These are phyloP conservation scores for Grammomys dolichurus DNA, from an alignment of 2,113 vertebrate genomes.

Conservation along the genomic window DNA sequence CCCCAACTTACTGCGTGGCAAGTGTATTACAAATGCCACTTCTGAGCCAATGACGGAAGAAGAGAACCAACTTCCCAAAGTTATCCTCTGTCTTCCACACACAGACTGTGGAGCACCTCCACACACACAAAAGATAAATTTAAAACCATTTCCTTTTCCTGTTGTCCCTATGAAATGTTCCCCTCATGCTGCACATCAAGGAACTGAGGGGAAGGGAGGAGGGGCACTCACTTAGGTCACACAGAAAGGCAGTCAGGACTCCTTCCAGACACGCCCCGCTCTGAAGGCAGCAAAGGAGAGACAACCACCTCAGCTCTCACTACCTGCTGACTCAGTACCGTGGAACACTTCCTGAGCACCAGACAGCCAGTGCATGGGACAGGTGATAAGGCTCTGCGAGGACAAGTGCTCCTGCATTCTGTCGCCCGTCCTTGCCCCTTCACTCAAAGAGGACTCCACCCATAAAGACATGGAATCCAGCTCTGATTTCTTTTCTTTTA, in stretches of 20 bases:
- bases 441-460: background rate
- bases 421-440: background rate
- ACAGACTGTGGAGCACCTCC: background rate
- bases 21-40: background rate
- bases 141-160: background rate
- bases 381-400: background rate
- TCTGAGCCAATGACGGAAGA: background rate
- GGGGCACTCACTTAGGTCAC: background rate
- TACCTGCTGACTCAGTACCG: accelerated
- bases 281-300: background rate
- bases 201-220: background rate
- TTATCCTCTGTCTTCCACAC: background rate
- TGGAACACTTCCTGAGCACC: background rate
- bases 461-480: background rate
- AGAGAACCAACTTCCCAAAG: background rate
- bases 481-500: background rate
- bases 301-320: background rate
- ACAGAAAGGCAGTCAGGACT: background rate
- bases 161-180: background rate
- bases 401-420: background rate
- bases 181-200: background rate
- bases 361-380: background rate
- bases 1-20: background rate
- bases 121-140: background rate
- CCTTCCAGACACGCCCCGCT: background rate